These are phyloP conservation scores for Stichopus horrens DNA, from an alignment of 53 echinoderm and acorn worm genomes.

Conservation along the genomic window DNA sequence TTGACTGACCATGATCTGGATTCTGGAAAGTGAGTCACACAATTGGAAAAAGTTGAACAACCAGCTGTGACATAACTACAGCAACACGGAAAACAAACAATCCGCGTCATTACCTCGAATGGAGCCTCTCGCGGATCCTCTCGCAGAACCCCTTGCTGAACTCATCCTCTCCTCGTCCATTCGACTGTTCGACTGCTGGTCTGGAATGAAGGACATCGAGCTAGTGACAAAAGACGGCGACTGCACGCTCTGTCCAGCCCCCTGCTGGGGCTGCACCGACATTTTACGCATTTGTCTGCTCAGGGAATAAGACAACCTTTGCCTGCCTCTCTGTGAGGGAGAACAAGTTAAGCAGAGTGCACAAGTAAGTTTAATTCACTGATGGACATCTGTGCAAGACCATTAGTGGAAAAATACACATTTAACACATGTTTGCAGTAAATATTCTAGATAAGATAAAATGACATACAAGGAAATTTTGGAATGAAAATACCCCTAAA, in stretches of 20 bases:
- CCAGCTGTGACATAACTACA: background rate
- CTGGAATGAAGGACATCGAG: background rate
- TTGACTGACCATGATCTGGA: no score
- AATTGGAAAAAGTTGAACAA: background rate
- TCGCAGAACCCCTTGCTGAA: conserved; percentile 2
- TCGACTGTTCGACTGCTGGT: background rate
- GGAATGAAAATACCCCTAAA: no score
- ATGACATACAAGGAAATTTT: no score
- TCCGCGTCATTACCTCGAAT: no score
- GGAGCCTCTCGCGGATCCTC: background rate
- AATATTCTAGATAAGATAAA: no score
- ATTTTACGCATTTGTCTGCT: conserved; percentile 21
- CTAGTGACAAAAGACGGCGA: conserved; percentile 18
- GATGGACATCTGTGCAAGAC: no score
- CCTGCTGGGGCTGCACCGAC: conserved; percentile 26
- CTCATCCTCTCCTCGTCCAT: conserved; percentile 31
- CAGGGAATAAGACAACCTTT: conserved; percentile 17
- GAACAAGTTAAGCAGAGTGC: no score
- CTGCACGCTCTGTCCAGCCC: conserved; percentile 13
- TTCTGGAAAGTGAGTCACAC: no score
- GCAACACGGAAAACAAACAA: background rate
- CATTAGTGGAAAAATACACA: no score
- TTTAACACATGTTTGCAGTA: no score
- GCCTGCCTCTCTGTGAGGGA: background rate
- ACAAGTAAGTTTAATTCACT: no score